A percentile compares a stretch with the other conserved stretches of the same genome.
Conservation (phyloP, 2,888 invertebrate species). For the Cheilosia vernalis region DNA sequence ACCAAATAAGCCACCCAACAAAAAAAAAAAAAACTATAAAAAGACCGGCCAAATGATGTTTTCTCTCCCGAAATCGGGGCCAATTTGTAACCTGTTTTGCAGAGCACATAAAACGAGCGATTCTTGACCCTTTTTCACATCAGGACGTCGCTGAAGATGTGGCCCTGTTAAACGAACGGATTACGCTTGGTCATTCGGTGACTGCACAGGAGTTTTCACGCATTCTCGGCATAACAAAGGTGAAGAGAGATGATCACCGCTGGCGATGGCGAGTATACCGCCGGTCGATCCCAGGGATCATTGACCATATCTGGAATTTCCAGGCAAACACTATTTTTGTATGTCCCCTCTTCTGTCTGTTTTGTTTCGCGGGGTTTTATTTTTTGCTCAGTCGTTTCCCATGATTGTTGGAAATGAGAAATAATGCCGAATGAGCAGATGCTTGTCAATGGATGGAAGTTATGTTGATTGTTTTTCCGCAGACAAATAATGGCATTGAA, state of each 20-base stretch:
- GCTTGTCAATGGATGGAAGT: conserved; percentile 29
- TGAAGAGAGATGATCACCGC: conserved; percentile 27
- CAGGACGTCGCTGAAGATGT: background rate
- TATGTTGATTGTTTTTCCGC: conserved; percentile 46
- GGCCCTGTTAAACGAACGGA: conserved; percentile 38
- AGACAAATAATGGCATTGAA: conserved; percentile 24
- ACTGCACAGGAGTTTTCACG: conserved; percentile 30
- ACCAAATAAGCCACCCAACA: conserved; percentile 15
- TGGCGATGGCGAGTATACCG: background rate
- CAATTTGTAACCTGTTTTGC: conserved; percentile 62
- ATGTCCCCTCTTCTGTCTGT: background rate
- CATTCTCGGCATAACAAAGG: conserved; percentile 44
- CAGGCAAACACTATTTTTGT: background rate
- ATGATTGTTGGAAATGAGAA: conserved; percentile 24
- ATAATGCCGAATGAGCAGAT: conserved; percentile 27
- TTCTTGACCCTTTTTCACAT: conserved; percentile 24
- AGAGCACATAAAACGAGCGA: conserved; percentile 10
- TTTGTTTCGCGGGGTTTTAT: conserved; percentile 16
- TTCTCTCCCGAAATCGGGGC: conserved; percentile 47
- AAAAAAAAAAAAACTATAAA: background rate
- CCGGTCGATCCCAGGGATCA: conserved; percentile 41
- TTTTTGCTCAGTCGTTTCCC: background rate
- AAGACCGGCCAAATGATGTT: conserved; percentile 30
- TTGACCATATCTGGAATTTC: conserved; percentile 65
- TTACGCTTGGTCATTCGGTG: conserved; percentile 46